A percentile compares a stretch with the other conserved stretches of the same genome.
Evolutionary conservation across 2,797 vertebrate species (phyloP).

Genomic region (Gymnoscopelus braueri): DNA sequence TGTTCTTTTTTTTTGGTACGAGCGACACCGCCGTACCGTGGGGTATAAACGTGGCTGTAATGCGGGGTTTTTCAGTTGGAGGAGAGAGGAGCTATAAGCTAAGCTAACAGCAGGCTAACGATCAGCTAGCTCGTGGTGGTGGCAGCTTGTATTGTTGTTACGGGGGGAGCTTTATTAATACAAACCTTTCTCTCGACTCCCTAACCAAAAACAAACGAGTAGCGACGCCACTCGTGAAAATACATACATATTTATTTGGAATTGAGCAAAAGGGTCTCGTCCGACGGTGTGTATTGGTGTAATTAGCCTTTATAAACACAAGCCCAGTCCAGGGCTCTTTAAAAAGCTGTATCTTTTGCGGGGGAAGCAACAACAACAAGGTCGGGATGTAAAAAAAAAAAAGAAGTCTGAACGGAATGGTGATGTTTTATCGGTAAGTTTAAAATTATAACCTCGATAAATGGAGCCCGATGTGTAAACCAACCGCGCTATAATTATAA

Average conservation of each 20-base stretch:
- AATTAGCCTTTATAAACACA: constrained; percentile 16
- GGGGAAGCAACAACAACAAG: too few species aligned
- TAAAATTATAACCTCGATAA: constrained; percentile 65
- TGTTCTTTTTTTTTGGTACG: neutral
- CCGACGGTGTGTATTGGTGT: constrained; percentile 9
- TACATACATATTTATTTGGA: too few species aligned
- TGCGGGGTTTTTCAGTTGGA: constrained; percentile 68
- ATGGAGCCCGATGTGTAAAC: constrained; percentile 49
- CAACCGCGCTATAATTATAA: constrained; percentile 37
- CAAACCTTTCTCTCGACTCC: too few species aligned
- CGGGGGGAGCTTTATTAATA: too few species aligned
- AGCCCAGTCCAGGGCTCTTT: neutral
- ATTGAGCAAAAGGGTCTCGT: too few species aligned
- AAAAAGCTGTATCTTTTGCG: constrained; percentile 5
- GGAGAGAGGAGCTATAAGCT: neutral
- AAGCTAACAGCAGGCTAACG: constrained; percentile 64
- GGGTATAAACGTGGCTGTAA: constrained; percentile 64
- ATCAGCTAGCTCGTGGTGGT: constrained; percentile 75
- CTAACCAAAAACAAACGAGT: constrained; percentile 41
- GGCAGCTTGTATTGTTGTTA: constrained; percentile 62
- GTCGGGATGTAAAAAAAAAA: too few species aligned
- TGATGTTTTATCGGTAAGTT: constrained; percentile 20
- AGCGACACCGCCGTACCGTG: neutral
- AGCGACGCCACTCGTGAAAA: too few species aligned
- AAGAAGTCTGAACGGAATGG: neutral